A percentile compares a stretch with the other conserved stretches of the same genome.
Evolutionary conservation across 2,888 invertebrate genomes (phyloP).

Genomic region (Linnaemya vulpina): DNA sequence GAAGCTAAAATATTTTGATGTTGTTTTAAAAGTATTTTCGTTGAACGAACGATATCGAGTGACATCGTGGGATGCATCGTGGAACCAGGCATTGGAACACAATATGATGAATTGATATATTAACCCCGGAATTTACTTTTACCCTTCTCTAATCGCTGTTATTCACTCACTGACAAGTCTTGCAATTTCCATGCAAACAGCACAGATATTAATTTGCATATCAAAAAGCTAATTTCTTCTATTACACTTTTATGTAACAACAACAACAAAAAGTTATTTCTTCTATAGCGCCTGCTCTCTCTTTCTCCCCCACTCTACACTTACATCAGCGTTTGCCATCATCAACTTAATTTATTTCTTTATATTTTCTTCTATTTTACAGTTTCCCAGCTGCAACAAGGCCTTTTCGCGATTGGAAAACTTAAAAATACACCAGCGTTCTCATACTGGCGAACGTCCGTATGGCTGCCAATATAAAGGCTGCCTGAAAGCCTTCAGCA

Average conservation of each 20-base stretch:
- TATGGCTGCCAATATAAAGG: constrained; percentile 96
- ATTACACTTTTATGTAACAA: not conserved
- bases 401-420: constrained; percentile 98
- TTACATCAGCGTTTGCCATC: not conserved
- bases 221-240: constrained; percentile 37
- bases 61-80: too few relatives aligned
- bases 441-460: constrained; percentile 98
- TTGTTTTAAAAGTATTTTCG: too few relatives aligned
- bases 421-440: constrained; percentile 97
- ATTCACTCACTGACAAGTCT: too few relatives aligned
- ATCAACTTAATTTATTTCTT: constrained; percentile 28
- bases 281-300: not conserved
- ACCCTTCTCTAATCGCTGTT: too few relatives aligned
- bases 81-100: too few relatives aligned
- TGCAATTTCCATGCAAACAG: not conserved
- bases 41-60: too few relatives aligned
- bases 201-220: constrained; percentile 40
- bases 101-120: too few relatives aligned
- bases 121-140: too few relatives aligned
- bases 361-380: constrained; percentile 73
- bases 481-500: constrained; percentile 98
- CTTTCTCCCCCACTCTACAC: too few relatives aligned
- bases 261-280: constrained; percentile 1
- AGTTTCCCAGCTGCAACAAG: constrained; percentile 97
- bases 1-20: too few relatives aligned